A percentile compares a stretch with the other conserved stretches of the same genome.
Conservation (phyloP, 2,888 invertebrate genomes). For the Lissonota sp. region DNA sequence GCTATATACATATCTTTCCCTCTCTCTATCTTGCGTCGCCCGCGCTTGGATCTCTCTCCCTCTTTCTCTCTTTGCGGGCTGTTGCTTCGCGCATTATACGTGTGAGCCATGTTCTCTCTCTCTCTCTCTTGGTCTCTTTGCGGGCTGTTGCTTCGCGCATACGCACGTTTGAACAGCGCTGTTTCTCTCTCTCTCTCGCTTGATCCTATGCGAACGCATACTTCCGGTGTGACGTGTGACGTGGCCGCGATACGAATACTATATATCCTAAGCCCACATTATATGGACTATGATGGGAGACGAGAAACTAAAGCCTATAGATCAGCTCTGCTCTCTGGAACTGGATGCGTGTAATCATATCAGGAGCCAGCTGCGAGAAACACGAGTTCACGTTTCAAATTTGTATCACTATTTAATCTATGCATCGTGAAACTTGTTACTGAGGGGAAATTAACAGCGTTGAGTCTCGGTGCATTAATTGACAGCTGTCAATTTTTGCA, state of each 20-base stretch:
- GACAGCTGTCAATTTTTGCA: too few relatives aligned
- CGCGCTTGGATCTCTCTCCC: constrained; percentile 36
- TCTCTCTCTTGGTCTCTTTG: constrained; percentile 15
- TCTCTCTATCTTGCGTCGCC: constrained; percentile 16
- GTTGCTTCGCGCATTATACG: too few relatives aligned
- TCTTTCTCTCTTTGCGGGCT: constrained; percentile 12
- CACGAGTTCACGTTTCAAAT: neutral
- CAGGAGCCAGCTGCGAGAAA: neutral
- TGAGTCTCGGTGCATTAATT: too few relatives aligned
- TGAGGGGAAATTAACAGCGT: too few relatives aligned
- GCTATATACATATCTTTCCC: constrained; percentile 40
- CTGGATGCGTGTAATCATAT: neutral
- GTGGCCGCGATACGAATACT: constrained; percentile 31
- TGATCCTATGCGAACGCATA: constrained; percentile 1
- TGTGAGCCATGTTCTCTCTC: neutral
- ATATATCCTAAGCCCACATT: neutral
- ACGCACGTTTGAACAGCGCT: constrained; percentile 35
- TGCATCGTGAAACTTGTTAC: neutral
- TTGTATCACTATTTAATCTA: neutral
- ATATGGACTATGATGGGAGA: constrained; percentile 20
- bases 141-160: constrained; percentile 32
- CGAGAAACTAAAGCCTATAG: constrained; percentile 4
- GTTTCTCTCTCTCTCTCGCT: neutral
- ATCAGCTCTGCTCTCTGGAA: neutral
- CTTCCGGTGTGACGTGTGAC: constrained; percentile 39